Evolutionary conservation across 1,140 invertebrate species (phyloP).

Genomic region (Nasonia vitripennis): DNA sequence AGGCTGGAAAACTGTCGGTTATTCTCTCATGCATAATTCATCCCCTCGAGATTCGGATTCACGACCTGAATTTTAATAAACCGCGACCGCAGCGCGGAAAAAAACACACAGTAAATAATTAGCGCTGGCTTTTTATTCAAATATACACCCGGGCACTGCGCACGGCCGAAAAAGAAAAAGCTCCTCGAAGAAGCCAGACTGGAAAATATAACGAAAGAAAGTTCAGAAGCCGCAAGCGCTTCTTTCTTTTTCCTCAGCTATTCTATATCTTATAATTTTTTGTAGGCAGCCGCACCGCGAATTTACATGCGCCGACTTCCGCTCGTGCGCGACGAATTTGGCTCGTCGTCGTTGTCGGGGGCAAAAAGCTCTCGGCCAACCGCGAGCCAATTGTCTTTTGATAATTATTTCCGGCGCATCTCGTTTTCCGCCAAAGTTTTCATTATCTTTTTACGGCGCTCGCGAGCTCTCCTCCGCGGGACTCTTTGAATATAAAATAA

Average conservation of each 20-base stretch:
- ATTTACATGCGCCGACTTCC: constrained; percentile 54
- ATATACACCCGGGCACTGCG: not conserved
- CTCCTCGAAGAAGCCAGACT: not conserved
- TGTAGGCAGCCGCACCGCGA: constrained; percentile 5
- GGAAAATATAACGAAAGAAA: not conserved
- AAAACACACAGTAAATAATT: constrained; percentile 29
- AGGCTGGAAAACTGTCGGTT: constrained; percentile 7
- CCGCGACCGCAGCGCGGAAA: not conserved
- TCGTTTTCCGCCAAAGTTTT: constrained; percentile 38
- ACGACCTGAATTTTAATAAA: constrained; percentile 29
- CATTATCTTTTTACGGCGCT: constrained; percentile 16
- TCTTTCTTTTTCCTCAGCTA: not conserved
- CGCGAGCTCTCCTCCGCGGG: no score
- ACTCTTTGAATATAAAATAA: constrained; percentile 30
- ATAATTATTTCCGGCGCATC: constrained; percentile 56
- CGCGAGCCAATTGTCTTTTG: constrained; percentile 53
- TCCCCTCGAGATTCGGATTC: constrained; percentile 26
- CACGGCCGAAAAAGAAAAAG: not conserved
- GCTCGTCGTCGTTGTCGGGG: not conserved
- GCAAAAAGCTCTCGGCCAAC: constrained; percentile 40
- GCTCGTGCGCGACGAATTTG: constrained; percentile 23
- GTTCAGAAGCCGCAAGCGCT: not conserved
- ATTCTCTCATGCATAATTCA: constrained; percentile 24
- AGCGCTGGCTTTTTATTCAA: constrained; percentile 27
- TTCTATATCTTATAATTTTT: constrained; percentile 56